phyloP scores from a whole-genome alignment of 1,140 invertebrate species.

The Danaus melanippus region DNA sequence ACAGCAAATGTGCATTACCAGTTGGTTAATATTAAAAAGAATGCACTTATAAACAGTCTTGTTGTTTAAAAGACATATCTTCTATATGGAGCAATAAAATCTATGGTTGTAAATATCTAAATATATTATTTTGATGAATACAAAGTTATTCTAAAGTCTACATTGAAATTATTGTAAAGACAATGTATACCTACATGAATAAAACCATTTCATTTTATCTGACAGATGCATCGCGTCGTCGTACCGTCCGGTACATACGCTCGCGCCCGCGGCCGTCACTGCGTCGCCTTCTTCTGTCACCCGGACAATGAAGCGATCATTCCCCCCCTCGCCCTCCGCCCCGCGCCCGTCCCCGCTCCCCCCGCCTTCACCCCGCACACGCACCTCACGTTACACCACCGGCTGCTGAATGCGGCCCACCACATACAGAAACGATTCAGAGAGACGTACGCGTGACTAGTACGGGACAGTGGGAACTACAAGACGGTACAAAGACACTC shows the following conservation, averaged over 20 bases:
- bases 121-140: too few species aligned
- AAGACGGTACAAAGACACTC: constrained; percentile 28
- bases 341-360: constrained; percentile 42
- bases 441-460: constrained; percentile 77
- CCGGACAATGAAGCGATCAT: constrained; percentile 76
- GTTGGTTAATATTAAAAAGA: too few species aligned
- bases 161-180: too few species aligned
- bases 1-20: too few species aligned
- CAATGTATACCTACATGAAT: too few species aligned
- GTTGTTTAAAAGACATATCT: too few species aligned
- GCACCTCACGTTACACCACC: constrained; percentile 60
- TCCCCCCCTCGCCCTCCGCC: constrained; percentile 71
- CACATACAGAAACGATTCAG: constrained; percentile 79
- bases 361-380: constrained; percentile 43
- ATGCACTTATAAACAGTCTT: too few species aligned
- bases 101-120: too few species aligned
- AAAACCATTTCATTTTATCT: not conserved
- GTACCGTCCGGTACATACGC: constrained; percentile 76
- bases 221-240: constrained; percentile 80
- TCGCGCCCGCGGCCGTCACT: constrained; percentile 76
- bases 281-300: constrained; percentile 84
- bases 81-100: too few species aligned
- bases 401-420: constrained; percentile 79
- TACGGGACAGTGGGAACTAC: constrained; percentile 28
- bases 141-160: too few species aligned